Evolutionary conservation across 2,797 vertebrate genomes (phyloP).

Genomic region (Myotis findleyi): DNA sequence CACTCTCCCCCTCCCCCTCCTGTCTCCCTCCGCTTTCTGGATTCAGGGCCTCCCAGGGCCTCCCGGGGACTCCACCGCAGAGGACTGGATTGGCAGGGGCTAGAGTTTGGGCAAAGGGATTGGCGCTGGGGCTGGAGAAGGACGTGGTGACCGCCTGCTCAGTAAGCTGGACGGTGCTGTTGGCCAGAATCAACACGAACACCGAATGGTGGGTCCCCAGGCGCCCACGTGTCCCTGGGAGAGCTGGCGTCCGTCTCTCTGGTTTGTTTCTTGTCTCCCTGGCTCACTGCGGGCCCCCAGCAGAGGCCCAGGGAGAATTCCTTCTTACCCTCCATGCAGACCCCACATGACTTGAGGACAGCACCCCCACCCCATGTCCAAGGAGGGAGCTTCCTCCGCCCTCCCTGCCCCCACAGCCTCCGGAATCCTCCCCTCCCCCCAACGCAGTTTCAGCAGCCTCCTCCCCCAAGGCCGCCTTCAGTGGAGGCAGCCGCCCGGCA

Average conservation of each 20-base stretch:
- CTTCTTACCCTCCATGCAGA: accelerated
- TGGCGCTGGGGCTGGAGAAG: neutral
- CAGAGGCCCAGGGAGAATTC: neutral
- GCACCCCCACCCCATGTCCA: accelerated
- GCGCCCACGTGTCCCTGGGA: accelerated
- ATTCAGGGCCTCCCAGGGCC: no score
- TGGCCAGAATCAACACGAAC: accelerated
- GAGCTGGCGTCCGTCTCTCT: neutral
- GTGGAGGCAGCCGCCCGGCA: conserved; percentile 81
- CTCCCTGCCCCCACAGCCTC: neutral
- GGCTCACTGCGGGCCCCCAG: neutral
- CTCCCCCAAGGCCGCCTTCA: conserved; percentile 58
- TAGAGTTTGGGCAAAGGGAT: accelerated
- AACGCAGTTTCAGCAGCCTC: neutral
- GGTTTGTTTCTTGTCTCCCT: neutral
- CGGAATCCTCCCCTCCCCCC: conserved; percentile 69
- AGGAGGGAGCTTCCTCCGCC: neutral
- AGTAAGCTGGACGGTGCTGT: accelerated
- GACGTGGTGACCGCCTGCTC: accelerated
- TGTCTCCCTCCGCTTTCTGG: neutral
- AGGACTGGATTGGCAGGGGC: neutral
- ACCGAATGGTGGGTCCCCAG: accelerated
- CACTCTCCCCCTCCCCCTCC: neutral
- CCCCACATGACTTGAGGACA: neutral
- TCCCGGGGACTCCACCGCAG: neutral